Evolutionary conservation across 2,888 invertebrate species (phyloP), one percentile per base, ranked within the genome.

Genomic region (Orchesellides sinensis): DNA sequence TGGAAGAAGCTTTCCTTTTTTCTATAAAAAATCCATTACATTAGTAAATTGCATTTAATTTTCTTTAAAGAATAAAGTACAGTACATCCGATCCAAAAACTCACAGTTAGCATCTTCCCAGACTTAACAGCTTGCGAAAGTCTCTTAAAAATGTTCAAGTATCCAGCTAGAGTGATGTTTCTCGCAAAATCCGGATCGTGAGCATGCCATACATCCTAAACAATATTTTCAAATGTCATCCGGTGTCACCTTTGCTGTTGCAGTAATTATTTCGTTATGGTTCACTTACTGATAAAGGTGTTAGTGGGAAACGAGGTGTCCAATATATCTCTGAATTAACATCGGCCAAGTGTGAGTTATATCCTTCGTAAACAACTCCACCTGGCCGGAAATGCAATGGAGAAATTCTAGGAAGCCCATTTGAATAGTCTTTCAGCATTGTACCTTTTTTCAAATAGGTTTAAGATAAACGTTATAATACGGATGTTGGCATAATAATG

Each of bases 381-480:
- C 72, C 40, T 0, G 49, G 61, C 5, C 32, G 17, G 10, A 74
- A 54, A n/a, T 27, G n/a, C 4, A 84, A 17, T 21, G 69, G 47
- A n/a, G 14, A 1, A n/a, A 75, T 61, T 0, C 49, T 32, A 3
- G 63, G 10, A 14, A 84, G 19, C 4, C 81, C 77, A 35, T 84
- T 84, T n/a, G 77, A 25, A 84, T 21, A 81, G 35, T 12, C 84
- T 25, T 23, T 84, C 81, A 17, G 84, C 77, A 21, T 84, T 84
- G 29, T 84, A 84, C 19, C 77, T 45, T 1, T 8, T 14, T 2
- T n/a, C n/a, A n/a, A n/a, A n/a, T n/a, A n/a, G n/a, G n/a, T n/a
- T n/a, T n/a, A n/a, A n/a, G n/a, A n/a, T n/a, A n/a, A n/a, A n/a
- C n/a, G n/a, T n/a, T 47, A 14, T 14, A 47, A 47, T 47, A n/a